Evolutionary conservation across 64 coral and sea anemone genomes (phyloP), one percentile per base, ranked within the genome.

Genomic region (Stichodactyla helianthus): DNA sequence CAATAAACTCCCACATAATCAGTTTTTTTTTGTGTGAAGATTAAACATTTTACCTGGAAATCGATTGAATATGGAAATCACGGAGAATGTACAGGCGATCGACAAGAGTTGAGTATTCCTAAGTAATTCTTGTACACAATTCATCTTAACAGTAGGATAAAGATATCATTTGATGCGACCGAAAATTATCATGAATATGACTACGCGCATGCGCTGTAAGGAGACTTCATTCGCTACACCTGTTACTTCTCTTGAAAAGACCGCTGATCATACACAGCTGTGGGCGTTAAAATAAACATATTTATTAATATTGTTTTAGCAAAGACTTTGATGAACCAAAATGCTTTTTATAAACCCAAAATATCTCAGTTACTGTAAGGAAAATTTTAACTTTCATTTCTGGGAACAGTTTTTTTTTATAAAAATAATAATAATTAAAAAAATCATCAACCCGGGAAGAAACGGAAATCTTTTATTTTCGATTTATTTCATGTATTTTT

Each of bases 221-320:
- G 2, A 19, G 16, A 6, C 20, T 13, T 63, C 10, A 13, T 63
- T 65, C 18, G 62, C 1, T 14, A 16, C 71, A 77, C 14, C 77
- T 79, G 77, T 79, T 79, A 79, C 10, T 50, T 79, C 77, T 25
- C 28, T 17, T 79, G 28, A 79, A 79, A 16, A 79, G 18, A 79
- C 77, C 77, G 77, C 77, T 79, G 77, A 16, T 31, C 7, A 79
- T 14, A 79, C 77, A 79, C 77, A 79, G 77, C 77, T 79, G 77
- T 65, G 62, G 62, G 19, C 62, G 62, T 65, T n/a, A 65, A 65
- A 60, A 65, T 13, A 65, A 22, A 65, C 18, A 65, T 65, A 8
- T 65, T 65, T 22, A 22, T 65, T 6, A 6, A 63, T 18, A 18
- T n/a, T 65, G 22, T 60, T 60, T 5, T 17, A 17, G 14, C 5